phyloP scores from a whole-genome alignment of 2,888 invertebrate genomes.

The Adela reaumurella region DNA sequence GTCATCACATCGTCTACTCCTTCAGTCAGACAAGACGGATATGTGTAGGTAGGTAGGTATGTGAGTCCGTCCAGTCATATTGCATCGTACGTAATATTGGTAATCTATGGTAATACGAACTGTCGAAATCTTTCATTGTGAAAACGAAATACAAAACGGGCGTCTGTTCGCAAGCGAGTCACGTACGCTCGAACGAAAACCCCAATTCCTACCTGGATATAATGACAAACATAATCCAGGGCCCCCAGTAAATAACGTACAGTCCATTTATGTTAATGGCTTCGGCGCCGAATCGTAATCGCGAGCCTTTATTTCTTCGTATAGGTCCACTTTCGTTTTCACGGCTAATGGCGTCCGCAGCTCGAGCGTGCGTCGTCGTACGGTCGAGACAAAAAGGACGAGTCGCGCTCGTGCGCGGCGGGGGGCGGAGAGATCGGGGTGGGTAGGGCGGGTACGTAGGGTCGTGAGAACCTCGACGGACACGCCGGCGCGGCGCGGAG shows the following conservation, averaged over 20 bases:
- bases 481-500: too few relatives aligned
- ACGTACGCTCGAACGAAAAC: too few relatives aligned
- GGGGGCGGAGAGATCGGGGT: not conserved
- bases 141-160: too few relatives aligned
- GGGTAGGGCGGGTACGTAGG: not conserved
- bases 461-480: not conserved
- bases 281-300: not conserved
- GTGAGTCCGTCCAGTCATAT: too few relatives aligned
- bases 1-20: too few relatives aligned
- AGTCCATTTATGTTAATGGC: not conserved
- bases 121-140: too few relatives aligned
- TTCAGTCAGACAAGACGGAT: too few relatives aligned
- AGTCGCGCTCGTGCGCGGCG: not conserved
- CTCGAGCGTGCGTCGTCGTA: not conserved
- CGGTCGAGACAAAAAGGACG: not conserved
- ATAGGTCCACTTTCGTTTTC: not conserved
- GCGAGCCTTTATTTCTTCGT: not conserved
- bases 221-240: not conserved
- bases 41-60: too few relatives aligned
- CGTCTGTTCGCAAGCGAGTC: too few relatives aligned
- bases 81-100: too few relatives aligned
- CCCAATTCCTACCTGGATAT: not conserved
- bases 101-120: too few relatives aligned
- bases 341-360: not conserved
- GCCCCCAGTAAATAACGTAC: not conserved